Evolutionary conservation across 2,888 invertebrate species (phyloP).

Genomic region (Terebella lapidaria): DNA sequence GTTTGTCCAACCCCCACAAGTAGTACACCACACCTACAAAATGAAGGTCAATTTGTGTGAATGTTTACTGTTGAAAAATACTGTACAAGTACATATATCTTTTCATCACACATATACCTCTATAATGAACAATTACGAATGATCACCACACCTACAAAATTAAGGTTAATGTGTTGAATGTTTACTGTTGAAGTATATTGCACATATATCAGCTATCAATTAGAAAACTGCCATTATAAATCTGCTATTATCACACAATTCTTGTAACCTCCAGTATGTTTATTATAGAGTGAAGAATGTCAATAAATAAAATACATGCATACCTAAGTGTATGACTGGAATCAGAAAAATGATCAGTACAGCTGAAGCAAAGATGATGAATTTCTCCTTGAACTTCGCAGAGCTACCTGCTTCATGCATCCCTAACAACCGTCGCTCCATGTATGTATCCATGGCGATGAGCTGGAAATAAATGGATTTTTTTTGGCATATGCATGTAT

Average conservation of each 20-base stretch:
- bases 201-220: background rate
- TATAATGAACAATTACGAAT: background rate
- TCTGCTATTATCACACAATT: background rate
- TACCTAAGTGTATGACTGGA: slow-evolving; percentile 48
- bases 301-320: slow-evolving; percentile 10
- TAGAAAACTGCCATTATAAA: too few species aligned
- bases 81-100: background rate
- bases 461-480: too few species aligned
- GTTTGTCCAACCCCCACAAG: slow-evolving; percentile 67
- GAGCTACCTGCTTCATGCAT: slow-evolving; percentile 34
- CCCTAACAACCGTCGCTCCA: slow-evolving; percentile 35
- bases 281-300: background rate
- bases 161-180: too few species aligned
- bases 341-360: slow-evolving; percentile 31
- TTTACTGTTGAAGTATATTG: background rate
- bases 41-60: background rate
- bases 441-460: slow-evolving; percentile 33
- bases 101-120: background rate
- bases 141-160: background rate
- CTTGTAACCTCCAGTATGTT: background rate
- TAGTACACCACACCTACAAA: slow-evolving; percentile 41
- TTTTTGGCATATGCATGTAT: too few species aligned
- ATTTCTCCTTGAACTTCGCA: slow-evolving; percentile 37
- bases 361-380: slow-evolving; percentile 32
- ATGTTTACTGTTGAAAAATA: background rate